Base-by-base conservation (phyloP, 2,888 invertebrate genomes). In the Pristionchus mayeri region DNA sequence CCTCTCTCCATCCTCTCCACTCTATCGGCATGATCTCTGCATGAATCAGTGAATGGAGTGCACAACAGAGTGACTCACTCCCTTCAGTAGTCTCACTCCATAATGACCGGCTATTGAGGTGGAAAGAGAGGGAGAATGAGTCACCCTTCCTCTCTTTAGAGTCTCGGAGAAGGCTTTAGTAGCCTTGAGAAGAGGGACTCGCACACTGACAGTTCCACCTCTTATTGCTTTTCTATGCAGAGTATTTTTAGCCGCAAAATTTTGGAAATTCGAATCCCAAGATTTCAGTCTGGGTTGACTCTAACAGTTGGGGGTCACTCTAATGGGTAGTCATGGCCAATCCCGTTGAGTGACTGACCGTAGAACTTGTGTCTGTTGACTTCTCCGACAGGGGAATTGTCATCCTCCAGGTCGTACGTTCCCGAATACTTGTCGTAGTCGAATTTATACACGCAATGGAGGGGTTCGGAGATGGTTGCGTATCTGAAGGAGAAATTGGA, bases 351-450 rank as follows among this genome's bases (percentile, higher is more conserved):
- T 27, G 7, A 76, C 88, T 30, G 80, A 90, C 91, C 92, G 85
- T 92, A 92, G 85, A 92, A 92, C 79, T 92, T 92, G 85, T 92
- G 92, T 16, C 92, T 88, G 54, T 92, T 92, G 40, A 92, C 92
- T 83, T 92, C 92, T 78, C 92, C 92, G 57, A 92, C 92, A 9
- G 92, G 92, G 85, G 90, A 90, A 87, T 92, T 92, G 84, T 92
- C 92, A 78, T 92, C 92, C 85, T 92, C 92, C 54, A 92, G 78
- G 75, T 92, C 91, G 80, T 92, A 92, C 0, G 92, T 92, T 50
- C 92, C 92, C 24, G 92, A 92, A 85, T 92, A 92, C 85, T 92
- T 92, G 85, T 92, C 92, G 80, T 92, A 92, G 75, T 92, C 92
- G 85, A 92, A 92, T 82, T 92, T 92, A 89, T 92, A 92, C 60